Base-by-base conservation (phyloP, 2,888 invertebrate genomes). In the Tachina fera region DNA sequence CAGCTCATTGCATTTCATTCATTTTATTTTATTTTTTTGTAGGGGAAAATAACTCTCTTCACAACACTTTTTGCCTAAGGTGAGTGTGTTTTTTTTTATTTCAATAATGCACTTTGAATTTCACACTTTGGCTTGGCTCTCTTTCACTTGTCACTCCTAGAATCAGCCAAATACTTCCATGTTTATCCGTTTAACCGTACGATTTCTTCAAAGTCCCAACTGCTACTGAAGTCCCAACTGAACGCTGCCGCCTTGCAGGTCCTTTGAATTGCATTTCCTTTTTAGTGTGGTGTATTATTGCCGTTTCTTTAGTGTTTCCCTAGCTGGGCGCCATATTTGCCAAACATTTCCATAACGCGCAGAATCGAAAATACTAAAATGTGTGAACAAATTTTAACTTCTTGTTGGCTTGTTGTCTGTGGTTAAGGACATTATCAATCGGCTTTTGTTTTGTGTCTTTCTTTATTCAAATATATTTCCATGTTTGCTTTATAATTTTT, bases 121-220 rank as follows among this genome's bases (percentile, higher is more conserved):
- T 61, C 47, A 84, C 65, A 77, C 80, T 72, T 80, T 68, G 49
- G 58, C 72, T 80, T 68, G 49, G 58, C 72, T 58, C 80, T 68
- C 71, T 82, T 76, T 61, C 60, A 63, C 74, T 74, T 76, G 43
- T 63, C 82, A 81, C 80, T 68, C 65, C n/a, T 22, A 53, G 39
- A 75, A 61, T 79, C 65, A 84, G 70, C 75, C 74, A 76, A 76
- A 74, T 49, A 87, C 74, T 86, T 87, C 86, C 87, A 87, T 80
- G 81, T 83, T 77, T 78, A 68, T 88, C 88, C 88, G 88, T 84
- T 85, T 81, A 86, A 84, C 89, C 91, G 89, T 91, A 90, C 91
- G 90, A 90, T 89, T 91, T 90, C 91, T 91, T 89, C 90, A 90
- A 92, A 90, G 91, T 90, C 89, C 90, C 90, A 92, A 91, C 90